Percentiles rank a stretch among this genome's conserved stretches.
Evolutionary conservation across 2,888 invertebrate genomes (phyloP).

Genomic region (Itoplectis maculator): DNA sequence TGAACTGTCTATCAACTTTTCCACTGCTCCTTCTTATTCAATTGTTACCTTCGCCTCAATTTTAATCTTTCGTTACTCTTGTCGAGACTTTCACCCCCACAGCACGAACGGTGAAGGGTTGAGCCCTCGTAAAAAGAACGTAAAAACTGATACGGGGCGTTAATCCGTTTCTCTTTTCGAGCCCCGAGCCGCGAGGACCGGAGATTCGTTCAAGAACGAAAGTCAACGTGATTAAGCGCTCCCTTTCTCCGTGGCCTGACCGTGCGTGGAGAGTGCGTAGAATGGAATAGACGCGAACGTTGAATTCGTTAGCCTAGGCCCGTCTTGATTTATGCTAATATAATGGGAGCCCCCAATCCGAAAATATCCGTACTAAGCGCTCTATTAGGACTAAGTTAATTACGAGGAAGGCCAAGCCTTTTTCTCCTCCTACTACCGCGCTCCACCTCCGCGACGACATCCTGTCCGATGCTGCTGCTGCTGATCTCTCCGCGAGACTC

Average conservation of each 20-base stretch:
- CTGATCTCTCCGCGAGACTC: conserved; percentile 43
- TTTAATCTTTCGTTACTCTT: conserved; percentile 2
- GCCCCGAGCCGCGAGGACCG: not conserved
- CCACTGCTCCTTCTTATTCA: not conserved
- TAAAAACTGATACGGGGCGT: conserved; percentile 32
- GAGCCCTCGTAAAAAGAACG: not conserved
- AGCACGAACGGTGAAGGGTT: conserved; percentile 16
- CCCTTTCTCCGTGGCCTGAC: conserved; percentile 31
- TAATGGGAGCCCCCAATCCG: conserved; percentile 72
- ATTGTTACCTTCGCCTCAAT: not conserved
- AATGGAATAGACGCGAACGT: conserved; percentile 48
- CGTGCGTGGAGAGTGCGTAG: conserved; percentile 3
- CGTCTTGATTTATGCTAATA: conserved; percentile 79
- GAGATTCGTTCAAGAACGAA: conserved; percentile 37
- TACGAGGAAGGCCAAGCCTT: conserved; percentile 73
- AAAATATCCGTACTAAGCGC: conserved; percentile 77
- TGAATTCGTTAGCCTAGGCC: conserved; percentile 48
- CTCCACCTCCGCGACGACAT: conserved; percentile 54
- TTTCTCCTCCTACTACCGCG: conserved; percentile 73
- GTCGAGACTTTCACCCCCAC: conserved; percentile 15
- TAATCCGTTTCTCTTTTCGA: conserved; percentile 45
- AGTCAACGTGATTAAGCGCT: conserved; percentile 42
- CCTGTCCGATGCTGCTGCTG: conserved; percentile 61
- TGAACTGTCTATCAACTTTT: too few relatives aligned
- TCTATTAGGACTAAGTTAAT: conserved; percentile 81